These are phyloP conservation scores for Sphaerodactylus townsendi DNA, from an alignment of 2,113 vertebrate genomes.

Conservation along the genomic window DNA sequence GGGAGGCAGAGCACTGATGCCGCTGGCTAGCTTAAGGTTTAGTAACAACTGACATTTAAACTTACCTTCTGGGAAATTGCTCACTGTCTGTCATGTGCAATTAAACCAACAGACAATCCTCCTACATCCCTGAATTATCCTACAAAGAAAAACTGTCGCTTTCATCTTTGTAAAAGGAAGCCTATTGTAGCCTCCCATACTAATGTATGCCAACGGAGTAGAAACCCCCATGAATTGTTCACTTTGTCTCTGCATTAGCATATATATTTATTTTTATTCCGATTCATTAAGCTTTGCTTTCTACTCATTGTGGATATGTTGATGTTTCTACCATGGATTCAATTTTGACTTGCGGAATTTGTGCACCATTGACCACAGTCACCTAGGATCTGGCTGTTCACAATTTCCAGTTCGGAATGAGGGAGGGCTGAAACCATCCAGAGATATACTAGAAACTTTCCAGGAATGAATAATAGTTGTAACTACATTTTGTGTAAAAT, in stretches of 20 bases:
- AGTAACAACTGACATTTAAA: background rate
- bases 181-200: accelerated
- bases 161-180: background rate
- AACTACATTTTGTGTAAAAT: background rate
- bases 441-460: background rate
- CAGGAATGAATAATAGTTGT: background rate
- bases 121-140: background rate
- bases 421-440: background rate
- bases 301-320: background rate
- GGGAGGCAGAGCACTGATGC: background rate
- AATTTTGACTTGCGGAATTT: background rate
- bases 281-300: background rate
- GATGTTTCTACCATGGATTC: background rate
- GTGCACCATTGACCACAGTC: background rate
- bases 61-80: background rate
- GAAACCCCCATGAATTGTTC: background rate
- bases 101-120: background rate
- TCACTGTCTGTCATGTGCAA: background rate
- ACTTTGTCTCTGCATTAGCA: background rate
- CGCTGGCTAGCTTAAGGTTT: background rate
- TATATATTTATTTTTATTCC: background rate
- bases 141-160: background rate
- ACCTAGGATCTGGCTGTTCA: background rate
- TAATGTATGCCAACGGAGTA: background rate
- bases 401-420: background rate